Percentiles rank a stretch among this genome's conserved stretches.
Conservation (phyloP, 2,888 invertebrate genomes). For the Hyposoter didymator region DNA sequence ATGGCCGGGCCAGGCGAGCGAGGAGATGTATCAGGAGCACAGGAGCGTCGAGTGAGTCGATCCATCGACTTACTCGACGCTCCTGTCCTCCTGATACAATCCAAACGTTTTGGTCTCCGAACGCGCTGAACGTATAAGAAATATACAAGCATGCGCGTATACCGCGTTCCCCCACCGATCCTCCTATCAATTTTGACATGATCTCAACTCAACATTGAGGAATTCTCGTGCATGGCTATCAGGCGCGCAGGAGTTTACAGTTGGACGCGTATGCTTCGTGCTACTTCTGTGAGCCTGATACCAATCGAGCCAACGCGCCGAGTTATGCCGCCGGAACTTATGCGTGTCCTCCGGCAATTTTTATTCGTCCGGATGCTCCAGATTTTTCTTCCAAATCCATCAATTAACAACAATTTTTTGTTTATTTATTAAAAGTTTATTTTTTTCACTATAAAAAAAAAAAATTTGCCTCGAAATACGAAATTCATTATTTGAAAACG, state of each 20-base stretch:
- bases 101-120: background rate
- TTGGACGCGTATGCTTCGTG: no score
- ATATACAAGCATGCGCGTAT: constrained; percentile 1
- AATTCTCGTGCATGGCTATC: background rate
- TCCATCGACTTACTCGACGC: background rate
- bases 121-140: background rate
- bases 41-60: background rate
- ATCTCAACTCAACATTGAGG: background rate
- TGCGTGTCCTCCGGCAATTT: background rate
- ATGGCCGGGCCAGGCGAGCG: background rate
- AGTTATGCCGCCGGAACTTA: background rate
- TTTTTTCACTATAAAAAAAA: no score
- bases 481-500: no score
- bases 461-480: no score
- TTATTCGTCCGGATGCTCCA: background rate
- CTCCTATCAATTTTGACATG: background rate
- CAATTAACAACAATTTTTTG: no score
- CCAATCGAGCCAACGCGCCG: constrained; percentile 4
- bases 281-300: background rate
- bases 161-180: background rate
- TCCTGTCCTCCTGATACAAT: background rate
- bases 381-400: background rate
- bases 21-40: background rate
- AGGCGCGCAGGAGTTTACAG: background rate
- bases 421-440: no score